Evolutionary conservation across 2,888 invertebrate species (phyloP).

Genomic region (Palloptera scutellata): DNA sequence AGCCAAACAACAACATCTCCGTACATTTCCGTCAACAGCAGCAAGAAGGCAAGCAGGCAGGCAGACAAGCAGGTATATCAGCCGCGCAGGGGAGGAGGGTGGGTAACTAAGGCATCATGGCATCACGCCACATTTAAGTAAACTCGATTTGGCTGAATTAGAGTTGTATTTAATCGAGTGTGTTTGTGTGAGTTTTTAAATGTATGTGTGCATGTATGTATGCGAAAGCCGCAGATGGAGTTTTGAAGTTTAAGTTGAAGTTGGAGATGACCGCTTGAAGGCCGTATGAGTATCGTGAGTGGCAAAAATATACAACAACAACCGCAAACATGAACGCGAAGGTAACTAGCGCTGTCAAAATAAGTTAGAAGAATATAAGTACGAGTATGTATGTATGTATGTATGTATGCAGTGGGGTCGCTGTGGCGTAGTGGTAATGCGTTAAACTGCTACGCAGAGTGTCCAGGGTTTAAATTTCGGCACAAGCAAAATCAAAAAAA

Average conservation of each 20-base stretch:
- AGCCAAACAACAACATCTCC: too few species aligned
- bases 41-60: neutral
- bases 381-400: too few species aligned
- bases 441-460: too few species aligned
- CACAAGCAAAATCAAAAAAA: too few species aligned
- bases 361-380: too few species aligned
- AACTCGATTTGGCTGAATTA: neutral
- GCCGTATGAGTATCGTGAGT: neutral
- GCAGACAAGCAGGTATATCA: neutral
- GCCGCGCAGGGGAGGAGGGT: neutral
- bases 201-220: neutral
- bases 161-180: neutral
- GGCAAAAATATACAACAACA: neutral
- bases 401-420: too few species aligned
- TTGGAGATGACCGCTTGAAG: conserved; percentile 7
- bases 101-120: neutral
- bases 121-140: conserved; percentile 11
- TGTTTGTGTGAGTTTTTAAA: too few species aligned
- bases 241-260: neutral
- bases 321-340: neutral
- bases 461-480: too few species aligned
- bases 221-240: conserved; percentile 3
- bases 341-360: too few species aligned
- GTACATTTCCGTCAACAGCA: conserved; percentile 9
- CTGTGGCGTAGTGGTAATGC: too few species aligned